Evolutionary conservation across 2,113 vertebrate species (phyloP), one percentile per base, ranked within the genome.

Genomic region (Coptodon rendalli): DNA sequence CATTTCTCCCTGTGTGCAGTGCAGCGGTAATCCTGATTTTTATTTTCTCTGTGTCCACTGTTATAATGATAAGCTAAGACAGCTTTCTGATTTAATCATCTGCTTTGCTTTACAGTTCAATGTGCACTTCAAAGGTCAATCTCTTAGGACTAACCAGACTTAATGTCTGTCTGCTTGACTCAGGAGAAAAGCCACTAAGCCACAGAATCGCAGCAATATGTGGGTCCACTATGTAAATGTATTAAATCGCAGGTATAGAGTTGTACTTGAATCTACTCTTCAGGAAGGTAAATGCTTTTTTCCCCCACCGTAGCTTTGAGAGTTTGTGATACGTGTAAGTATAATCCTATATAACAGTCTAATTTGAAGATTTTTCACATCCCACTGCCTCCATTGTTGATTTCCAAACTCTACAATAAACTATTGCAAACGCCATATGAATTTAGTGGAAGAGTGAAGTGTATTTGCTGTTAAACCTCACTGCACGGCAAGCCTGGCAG

Each of bases 81-180:
- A 94, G 94, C 92, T 89, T 94, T 95, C 92, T 89, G 87, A 94
- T 92, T 91, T 81, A 93, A 94, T 94, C 91, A 92, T 92, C 88
- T 89, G 82, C 87, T 93, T 87, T 89, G 89, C 92, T 91, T 94
- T 92, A 90, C 88, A 90, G 92, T 92, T 91, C 93, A 93, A 57
- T 76, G 82, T 91, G 84, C 53, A 80, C 87, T 93, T 94, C 91
- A 93, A 92, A 94, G 93, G 93, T 95, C 95, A 94, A 90, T 91
- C 88, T 94, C 56, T 63, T 29, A 50, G 52, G 89, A 92, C 87
- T 86, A 81, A 90, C 68, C 83, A 83, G 86, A 86, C 82, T 91
- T 87, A 87, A 88, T 87, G 88, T 90, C 85, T 88, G 79, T 48
- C 85, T 66, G 84, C 81, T 89, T 43, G n/a, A 78, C 79, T 89